Evolutionary conservation across 2,113 vertebrate species (phyloP).

Genomic region (Bubo blakistoni): DNA sequence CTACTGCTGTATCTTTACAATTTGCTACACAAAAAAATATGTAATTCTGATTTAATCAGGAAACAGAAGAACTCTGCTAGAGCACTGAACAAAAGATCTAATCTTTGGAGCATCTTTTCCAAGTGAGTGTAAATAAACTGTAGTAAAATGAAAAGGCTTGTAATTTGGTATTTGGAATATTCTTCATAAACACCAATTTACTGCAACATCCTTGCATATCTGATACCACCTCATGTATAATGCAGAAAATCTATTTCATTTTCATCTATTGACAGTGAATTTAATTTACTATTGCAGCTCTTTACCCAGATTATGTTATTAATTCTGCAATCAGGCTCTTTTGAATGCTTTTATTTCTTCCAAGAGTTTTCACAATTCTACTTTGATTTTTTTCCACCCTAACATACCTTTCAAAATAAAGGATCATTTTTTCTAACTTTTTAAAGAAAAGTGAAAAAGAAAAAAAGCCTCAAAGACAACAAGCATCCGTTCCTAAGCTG

Average conservation of each 20-base stretch:
- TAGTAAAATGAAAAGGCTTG: slow-evolving; percentile 70
- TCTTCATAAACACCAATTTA: slow-evolving; percentile 77
- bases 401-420: slow-evolving; percentile 62
- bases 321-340: slow-evolving; percentile 77
- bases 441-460: background rate
- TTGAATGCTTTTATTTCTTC: slow-evolving; percentile 66
- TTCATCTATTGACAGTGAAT: slow-evolving; percentile 75
- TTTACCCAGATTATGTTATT: slow-evolving; percentile 72
- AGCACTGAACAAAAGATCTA: slow-evolving; percentile 68
- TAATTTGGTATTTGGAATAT: slow-evolving; percentile 78
- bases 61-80: slow-evolving; percentile 39
- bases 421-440: slow-evolving; percentile 40
- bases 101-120: slow-evolving; percentile 64
- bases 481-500: background rate
- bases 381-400: slow-evolving; percentile 36
- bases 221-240: slow-evolving; percentile 79
- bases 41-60: slow-evolving; percentile 56
- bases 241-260: slow-evolving; percentile 77
- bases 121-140: slow-evolving; percentile 70
- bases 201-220: slow-evolving; percentile 71
- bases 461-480: background rate
- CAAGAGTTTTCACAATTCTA: slow-evolving; percentile 61
- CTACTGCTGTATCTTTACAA: background rate
- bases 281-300: slow-evolving; percentile 72
- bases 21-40: slow-evolving; percentile 30